phyloP scores from a whole-genome alignment of 1,140 invertebrate species.

The Heliconius hewitsoni region DNA sequence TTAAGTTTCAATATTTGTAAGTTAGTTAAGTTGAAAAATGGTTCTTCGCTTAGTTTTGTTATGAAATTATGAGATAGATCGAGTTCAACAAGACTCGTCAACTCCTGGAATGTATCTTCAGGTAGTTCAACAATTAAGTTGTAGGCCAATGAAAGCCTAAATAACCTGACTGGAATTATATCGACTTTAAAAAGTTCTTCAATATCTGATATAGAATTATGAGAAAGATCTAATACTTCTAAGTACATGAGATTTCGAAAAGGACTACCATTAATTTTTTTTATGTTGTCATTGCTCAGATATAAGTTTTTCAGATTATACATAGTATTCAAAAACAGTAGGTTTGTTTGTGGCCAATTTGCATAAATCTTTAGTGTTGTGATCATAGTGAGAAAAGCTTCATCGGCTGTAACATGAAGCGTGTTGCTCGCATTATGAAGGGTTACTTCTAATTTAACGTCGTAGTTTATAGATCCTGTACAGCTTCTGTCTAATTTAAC shows the following conservation, averaged over 20 bases:
- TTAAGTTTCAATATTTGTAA: constrained; percentile 58
- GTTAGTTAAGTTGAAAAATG: constrained; percentile 61
- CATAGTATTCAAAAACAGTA: constrained; percentile 57
- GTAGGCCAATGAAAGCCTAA: constrained; percentile 51
- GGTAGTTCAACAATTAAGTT: constrained; percentile 57
- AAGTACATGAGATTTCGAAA: constrained; percentile 54
- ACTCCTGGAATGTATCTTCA: constrained; percentile 54
- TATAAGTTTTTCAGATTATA: constrained; percentile 49
- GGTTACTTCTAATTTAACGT: constrained; percentile 54
- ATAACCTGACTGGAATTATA: constrained; percentile 51
- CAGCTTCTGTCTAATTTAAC: constrained; percentile 50
- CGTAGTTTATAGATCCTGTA: constrained; percentile 55
- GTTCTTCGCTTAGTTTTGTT: constrained; percentile 56
- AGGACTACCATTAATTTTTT: constrained; percentile 33
- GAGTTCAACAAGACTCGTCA: constrained; percentile 57
- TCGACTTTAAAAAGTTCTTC: constrained; percentile 61
- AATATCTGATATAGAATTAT: constrained; percentile 57
- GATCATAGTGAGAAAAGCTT: constrained; percentile 46
- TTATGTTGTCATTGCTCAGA: constrained; percentile 35
- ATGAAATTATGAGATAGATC: constrained; percentile 68
- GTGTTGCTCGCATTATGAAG: constrained; percentile 49
- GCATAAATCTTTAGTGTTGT: constrained; percentile 55
- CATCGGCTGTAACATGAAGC: constrained; percentile 47
- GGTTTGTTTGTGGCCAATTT: constrained; percentile 53
- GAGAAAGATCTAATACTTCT: constrained; percentile 54